Conservation (phyloP, 2,797 vertebrate species). For the Loriculus beryllinus region DNA sequence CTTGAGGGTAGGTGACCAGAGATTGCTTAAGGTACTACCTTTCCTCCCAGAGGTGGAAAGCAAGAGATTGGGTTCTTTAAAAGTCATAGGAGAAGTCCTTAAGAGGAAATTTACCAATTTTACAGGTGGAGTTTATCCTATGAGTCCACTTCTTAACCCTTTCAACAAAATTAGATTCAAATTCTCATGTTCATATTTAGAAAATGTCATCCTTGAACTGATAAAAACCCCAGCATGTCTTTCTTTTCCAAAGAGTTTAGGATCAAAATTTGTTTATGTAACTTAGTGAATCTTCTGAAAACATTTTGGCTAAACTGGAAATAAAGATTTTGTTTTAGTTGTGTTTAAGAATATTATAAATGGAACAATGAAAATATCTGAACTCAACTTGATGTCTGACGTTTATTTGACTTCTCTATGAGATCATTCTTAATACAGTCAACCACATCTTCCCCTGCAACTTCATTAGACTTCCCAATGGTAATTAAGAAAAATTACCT, state of each 20-base stretch:
- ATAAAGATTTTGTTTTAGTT: background rate
- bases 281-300: background rate
- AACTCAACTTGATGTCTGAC: background rate
- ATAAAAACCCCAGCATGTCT: background rate
- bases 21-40: background rate
- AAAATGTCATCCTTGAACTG: background rate
- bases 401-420: background rate
- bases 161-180: background rate
- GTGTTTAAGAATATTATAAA: background rate
- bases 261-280: background rate
- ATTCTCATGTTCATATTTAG: background rate
- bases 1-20: background rate
- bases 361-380: background rate
- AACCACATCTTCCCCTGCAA: background rate
- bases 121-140: background rate
- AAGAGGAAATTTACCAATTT: background rate
- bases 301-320: background rate
- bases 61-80: background rate
- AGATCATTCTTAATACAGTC: background rate
- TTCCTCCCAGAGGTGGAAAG: background rate
- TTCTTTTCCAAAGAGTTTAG: background rate
- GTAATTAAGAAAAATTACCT: background rate
- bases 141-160: background rate
- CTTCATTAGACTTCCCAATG: background rate
- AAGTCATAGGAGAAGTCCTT: background rate